These are phyloP conservation scores for Rhinella marina DNA, from an alignment of 2,797 vertebrate species.

Conservation along the genomic window DNA sequence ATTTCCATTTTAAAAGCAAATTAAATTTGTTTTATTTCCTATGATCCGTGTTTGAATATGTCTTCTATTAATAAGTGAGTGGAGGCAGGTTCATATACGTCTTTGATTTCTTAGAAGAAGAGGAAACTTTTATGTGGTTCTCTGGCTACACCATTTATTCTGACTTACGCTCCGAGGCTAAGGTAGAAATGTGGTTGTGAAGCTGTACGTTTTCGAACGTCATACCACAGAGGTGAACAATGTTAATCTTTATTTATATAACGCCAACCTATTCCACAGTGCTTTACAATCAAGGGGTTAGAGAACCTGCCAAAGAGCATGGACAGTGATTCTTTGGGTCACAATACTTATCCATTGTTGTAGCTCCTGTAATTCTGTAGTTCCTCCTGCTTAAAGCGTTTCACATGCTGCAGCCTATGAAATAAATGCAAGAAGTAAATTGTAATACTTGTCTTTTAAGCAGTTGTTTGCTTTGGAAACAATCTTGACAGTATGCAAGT, in stretches of 20 bases:
- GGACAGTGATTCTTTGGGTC: background rate
- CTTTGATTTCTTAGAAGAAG: background rate
- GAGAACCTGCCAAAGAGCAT: background rate
- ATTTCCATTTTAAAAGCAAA: constrained; percentile 26
- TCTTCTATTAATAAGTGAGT: background rate
- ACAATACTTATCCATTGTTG: background rate
- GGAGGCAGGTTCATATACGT: background rate
- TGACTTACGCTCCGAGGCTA: background rate
- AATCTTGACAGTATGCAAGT: background rate
- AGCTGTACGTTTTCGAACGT: background rate
- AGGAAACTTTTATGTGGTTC: too few species aligned
- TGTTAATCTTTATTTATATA: too few species aligned
- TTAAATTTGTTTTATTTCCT: constrained; percentile 12
- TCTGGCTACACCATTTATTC: background rate
- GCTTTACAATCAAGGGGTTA: too few species aligned
- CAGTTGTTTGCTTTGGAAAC: background rate
- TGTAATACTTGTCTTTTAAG: background rate
- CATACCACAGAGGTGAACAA: too few species aligned
- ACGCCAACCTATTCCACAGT: too few species aligned
- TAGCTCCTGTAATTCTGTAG: background rate
- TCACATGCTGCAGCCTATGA: background rate
- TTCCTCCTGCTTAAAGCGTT: background rate
- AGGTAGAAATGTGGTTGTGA: background rate
- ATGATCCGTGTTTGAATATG: background rate
- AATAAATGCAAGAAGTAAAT: background rate